Evolutionary conservation across 1,140 invertebrate species (phyloP), one percentile per base, ranked within the genome.

Genomic region (Diachasma alloeum): DNA sequence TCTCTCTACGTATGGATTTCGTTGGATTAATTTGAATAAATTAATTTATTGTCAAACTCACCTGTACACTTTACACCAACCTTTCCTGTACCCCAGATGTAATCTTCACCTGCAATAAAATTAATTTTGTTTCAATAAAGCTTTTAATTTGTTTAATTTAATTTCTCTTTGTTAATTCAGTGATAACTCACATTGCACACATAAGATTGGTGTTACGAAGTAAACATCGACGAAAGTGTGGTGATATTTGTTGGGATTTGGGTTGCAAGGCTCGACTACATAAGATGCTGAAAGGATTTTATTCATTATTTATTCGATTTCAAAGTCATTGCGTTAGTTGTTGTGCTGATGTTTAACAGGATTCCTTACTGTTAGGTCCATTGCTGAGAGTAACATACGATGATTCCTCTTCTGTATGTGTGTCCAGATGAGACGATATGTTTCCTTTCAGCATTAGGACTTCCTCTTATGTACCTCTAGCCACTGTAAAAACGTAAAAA

Each of bases 11-110:
- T 56, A 9, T 26, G 0, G 0, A 63, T 24, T 26, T 26, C 24
- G 19, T 24, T 24, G 53, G 22, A 17, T 59, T 22, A 19, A 59
- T 59, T 63, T 63, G 24, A 63, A 31, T 63, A 63, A 15, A 44
- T 70, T 39, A 26, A 31, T 42, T 70, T 56, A 67, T 77, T 73
- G 19, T 39, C 10, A 73, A 9, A 66, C 89, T 88, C 86, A 91
- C 91, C 89, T 86, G 90, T 88, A 82, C 91, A 92, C 79, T 88
- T 87, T 26, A 88, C 82, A 24, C 91, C 92, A 75, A 92, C 88
- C 86, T 87, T 90, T 70, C 92, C 92, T 42, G 89, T 90, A 69
- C 92, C 92, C 92, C 92, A 93, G 79, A 93, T 92, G 82, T 93
- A 93, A 85, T 92, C 92, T 83, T 91, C 89, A 87, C 92, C 92